Percentiles rank a stretch among this genome's conserved stretches.
Evolutionary conservation across 92 coral and sea anemone species (phyloP).

Genomic region (Bergia sp.): DNA sequence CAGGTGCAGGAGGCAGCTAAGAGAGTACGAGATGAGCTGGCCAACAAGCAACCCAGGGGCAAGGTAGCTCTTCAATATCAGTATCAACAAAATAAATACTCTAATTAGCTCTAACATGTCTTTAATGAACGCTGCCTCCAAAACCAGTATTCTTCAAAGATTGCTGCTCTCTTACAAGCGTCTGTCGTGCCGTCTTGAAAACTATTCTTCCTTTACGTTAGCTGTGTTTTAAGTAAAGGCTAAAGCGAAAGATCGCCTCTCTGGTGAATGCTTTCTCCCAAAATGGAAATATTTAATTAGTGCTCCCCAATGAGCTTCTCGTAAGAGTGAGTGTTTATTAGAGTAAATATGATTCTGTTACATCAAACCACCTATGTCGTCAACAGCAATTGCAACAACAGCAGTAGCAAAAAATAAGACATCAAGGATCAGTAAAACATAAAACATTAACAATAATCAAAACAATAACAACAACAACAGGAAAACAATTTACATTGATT

Average conservation of each 20-base stretch:
- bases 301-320: not conserved
- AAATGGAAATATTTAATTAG: no score
- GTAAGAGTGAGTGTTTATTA: not conserved
- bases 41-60: constrained; percentile 80
- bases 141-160: no score
- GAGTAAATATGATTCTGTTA: no score
- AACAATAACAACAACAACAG: not conserved
- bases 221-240: no score
- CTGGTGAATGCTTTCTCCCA: no score
- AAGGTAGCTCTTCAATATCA: constrained; percentile 55
- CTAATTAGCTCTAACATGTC: not conserved
- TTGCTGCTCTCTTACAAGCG: not conserved
- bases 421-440: no score
- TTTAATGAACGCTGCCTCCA: no score
- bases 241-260: no score
- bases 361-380: no score
- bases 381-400: no score
- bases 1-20: constrained; percentile 94
- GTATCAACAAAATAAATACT: not conserved
- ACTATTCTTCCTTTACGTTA: not conserved
- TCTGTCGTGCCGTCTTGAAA: not conserved
- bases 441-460: not conserved
- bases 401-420: no score
- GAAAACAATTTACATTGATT: no score
- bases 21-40: constrained; percentile 78